A percentile compares a stretch with the other conserved stretches of the same genome.
phyloP scores from a whole-genome alignment of 2,113 vertebrate species.

The Callospermophilus lateralis region DNA sequence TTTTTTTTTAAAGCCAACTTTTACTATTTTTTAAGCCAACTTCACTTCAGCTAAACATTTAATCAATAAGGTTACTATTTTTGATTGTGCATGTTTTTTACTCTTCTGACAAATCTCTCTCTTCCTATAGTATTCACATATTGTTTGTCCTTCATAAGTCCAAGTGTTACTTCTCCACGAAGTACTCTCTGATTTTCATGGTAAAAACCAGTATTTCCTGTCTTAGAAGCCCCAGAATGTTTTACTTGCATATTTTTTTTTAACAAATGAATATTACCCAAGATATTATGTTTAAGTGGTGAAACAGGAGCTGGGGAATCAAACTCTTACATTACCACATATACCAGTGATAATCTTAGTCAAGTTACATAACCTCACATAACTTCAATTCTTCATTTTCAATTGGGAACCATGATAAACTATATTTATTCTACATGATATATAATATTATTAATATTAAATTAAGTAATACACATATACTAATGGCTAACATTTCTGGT shows the following conservation, averaged over 20 bases:
- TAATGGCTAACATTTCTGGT: background rate
- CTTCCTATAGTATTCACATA: background rate
- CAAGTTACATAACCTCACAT: background rate
- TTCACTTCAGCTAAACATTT: background rate
- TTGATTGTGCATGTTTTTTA: background rate
- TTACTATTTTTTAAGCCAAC: too few relatives aligned
- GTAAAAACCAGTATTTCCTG: background rate
- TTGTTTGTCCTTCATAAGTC: background rate
- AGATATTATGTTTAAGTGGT: background rate
- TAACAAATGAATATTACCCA: background rate
- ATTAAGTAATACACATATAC: background rate
- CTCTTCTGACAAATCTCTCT: background rate
- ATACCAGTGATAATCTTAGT: background rate
- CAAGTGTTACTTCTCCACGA: background rate
- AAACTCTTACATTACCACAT: background rate
- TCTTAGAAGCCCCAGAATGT: background rate
- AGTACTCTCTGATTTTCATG: background rate
- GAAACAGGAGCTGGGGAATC: background rate
- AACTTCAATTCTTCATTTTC: background rate
- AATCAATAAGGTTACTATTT: background rate
- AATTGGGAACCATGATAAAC: background rate
- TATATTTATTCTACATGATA: background rate
- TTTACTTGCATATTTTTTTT: slow-evolving; percentile 37
- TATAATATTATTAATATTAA: background rate
- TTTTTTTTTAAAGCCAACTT: background rate